These are phyloP conservation scores for Clunio marinus DNA, from an alignment of 2,888 invertebrate genomes.

Conservation along the genomic window DNA sequence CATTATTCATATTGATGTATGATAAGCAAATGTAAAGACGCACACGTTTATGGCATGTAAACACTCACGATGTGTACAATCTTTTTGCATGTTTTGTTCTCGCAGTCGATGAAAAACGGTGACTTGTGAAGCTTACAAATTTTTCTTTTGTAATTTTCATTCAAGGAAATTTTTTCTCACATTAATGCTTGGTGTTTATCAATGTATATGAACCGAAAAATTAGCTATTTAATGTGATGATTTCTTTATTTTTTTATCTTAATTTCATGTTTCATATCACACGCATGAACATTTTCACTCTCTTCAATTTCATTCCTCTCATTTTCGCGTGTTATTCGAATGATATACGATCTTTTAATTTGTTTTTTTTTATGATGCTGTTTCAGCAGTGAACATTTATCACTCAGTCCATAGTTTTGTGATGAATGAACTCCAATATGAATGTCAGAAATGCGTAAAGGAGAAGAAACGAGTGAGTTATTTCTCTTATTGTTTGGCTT, in stretches of 20 bases:
- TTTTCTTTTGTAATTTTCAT: too few relatives aligned
- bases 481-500: neutral
- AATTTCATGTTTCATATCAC: neutral
- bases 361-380: constrained; percentile 11
- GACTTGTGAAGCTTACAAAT: neutral
- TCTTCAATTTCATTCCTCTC: neutral
- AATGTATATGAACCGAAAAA: too few relatives aligned
- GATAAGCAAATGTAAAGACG: constrained; percentile 2
- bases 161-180: too few relatives aligned
- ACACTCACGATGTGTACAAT: neutral
- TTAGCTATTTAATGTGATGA: too few relatives aligned
- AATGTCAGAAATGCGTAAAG: neutral
- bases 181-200: too few relatives aligned
- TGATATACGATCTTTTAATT: constrained; percentile 23
- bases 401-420: neutral
- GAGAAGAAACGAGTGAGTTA: neutral
- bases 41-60: neutral
- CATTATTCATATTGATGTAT: constrained; percentile 15
- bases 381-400: constrained; percentile 5
- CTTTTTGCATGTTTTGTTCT: neutral
- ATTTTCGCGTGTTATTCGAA: neutral
- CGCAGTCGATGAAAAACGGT: neutral
- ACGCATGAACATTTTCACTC: neutral
- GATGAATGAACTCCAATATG: neutral
- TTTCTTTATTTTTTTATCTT: neutral